Evolutionary conservation across 2,113 vertebrate genomes (phyloP).

Genomic region (Petroica traversi): DNA sequence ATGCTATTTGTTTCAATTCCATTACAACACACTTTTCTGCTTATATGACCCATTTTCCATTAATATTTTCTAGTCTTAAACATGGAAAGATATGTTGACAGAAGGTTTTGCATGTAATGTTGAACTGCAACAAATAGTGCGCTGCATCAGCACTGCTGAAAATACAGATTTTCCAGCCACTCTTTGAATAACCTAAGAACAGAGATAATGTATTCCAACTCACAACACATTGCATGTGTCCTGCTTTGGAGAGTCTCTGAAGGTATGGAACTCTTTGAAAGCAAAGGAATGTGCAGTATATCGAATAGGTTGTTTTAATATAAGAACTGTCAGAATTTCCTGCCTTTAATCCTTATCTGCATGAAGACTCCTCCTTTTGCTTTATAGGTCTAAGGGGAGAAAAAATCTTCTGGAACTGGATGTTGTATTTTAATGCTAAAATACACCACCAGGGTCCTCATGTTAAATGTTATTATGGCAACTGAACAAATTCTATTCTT

Average conservation of each 20-base stretch:
- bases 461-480: not conserved
- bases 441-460: not conserved
- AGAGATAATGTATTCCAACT: not conserved
- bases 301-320: not conserved
- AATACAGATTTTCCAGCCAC: not conserved
- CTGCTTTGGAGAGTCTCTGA: not conserved
- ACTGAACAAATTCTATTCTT: not conserved
- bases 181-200: not conserved
- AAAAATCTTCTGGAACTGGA: not conserved
- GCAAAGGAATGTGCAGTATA: not conserved
- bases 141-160: not conserved
- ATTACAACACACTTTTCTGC: not conserved
- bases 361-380: not conserved
- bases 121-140: not conserved
- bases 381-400: not conserved
- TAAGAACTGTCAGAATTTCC: not conserved
- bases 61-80: not conserved
- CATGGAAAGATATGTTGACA: not conserved
- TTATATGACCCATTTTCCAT: not conserved
- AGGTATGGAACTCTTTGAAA: not conserved
- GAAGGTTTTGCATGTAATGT: too few species aligned
- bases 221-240: rapidly evolving
- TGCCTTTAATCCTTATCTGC: not conserved
- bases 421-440: not conserved
- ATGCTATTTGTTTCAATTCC: not conserved